Evolutionary conservation across 2,113 vertebrate genomes (phyloP), one percentile per base, ranked within the genome.

Genomic region (Cygnus atratus): DNA sequence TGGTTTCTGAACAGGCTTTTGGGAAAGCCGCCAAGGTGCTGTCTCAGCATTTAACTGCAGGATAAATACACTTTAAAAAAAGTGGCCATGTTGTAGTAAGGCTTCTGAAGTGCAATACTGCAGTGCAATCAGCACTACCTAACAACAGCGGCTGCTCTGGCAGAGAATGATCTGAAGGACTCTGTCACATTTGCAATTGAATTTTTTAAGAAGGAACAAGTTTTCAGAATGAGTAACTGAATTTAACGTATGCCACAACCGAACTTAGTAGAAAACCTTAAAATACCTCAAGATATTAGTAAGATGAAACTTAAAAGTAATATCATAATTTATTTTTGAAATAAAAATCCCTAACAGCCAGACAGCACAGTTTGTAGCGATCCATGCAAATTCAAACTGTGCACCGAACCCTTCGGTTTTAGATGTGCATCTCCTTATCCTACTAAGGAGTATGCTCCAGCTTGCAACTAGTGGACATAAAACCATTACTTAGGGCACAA

Each of bases 11-110:
- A 92, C 93, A 74, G 85, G 90, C 96, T 97, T 92, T 96, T 79
- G 91, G 97, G 97, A 98, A 97, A 95, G 72, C 68, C 91, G 97
- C 97, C 97, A 97, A 97, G 76, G 86, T 96, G 97, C 97, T 97
- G 88, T 66, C 95, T 98, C 98, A 98, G 98, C 98, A 94, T 85
- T 97, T 93, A 93, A 87, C 87, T 76, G 88, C 72, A 97, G 93
- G 83, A 87, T 87, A 95, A 91, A 95, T 62, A 88, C 10, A 65
- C 65, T 7, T 19, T 76, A 95, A 65, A 90, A 90, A 57, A n/a
- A 31, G 12, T 65, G 59, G 77, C 44, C 41, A 58, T 33, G 22
- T 70, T 50, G 66, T 87, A 96, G 87, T 63, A 78, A 95, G 84
- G 71, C 61, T 90, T 96, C 28, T 78, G 31, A 80, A 91, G 35